Percentiles rank a stretch among this genome's conserved stretches.
phyloP scores from a whole-genome alignment of 2,797 vertebrate species.

The Nasua narica region DNA sequence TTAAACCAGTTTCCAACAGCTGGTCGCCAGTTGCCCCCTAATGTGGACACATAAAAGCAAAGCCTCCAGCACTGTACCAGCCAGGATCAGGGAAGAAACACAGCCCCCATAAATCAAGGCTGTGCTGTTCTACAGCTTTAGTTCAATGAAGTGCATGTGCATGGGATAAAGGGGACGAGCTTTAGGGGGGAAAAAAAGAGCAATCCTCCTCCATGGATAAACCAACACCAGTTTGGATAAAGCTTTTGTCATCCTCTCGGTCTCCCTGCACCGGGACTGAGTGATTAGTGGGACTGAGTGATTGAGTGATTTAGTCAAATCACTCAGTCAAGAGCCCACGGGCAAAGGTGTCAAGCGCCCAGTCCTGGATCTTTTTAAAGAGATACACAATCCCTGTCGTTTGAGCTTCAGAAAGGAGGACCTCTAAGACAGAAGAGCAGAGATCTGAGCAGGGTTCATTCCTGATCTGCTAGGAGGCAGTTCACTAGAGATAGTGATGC shows the following conservation, averaged over 20 bases:
- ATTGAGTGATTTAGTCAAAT: no score
- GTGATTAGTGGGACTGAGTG: no score
- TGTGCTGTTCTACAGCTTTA: constrained; percentile 76
- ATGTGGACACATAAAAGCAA: constrained; percentile 86
- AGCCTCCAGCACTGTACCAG: constrained; percentile 82
- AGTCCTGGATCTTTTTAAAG: neutral
- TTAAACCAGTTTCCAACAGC: constrained; percentile 83
- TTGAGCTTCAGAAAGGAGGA: neutral
- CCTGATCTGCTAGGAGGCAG: neutral
- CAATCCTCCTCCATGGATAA: neutral
- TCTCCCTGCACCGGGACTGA: neutral
- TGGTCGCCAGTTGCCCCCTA: constrained; percentile 86
- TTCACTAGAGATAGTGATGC: neutral
- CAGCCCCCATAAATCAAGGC: constrained; percentile 84
- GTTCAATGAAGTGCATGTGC: constrained; percentile 83
- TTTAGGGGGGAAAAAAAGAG: neutral
- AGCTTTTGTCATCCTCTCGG: neutral
- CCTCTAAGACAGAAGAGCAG: neutral
- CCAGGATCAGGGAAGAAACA: constrained; percentile 83
- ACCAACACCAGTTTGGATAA: neutral
- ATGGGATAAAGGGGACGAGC: constrained; percentile 68
- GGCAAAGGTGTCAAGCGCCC: neutral
- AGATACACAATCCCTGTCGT: neutral
- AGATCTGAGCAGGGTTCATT: neutral
- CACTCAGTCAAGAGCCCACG: neutral